Evolutionary conservation across 64 coral and sea anemone species (phyloP).

Genomic region (Montipora foliosa): DNA sequence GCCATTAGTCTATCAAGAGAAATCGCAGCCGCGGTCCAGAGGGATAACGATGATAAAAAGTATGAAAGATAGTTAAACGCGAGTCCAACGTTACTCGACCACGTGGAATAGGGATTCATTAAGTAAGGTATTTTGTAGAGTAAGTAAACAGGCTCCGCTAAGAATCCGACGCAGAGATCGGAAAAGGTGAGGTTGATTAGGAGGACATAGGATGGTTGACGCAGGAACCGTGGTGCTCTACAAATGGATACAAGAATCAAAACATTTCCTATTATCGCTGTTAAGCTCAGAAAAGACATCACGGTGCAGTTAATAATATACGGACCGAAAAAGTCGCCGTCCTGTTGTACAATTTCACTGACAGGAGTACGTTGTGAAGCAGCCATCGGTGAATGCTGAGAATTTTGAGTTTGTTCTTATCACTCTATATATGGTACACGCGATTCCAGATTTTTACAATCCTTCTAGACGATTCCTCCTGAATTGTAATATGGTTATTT

Average conservation of each 20-base stretch:
- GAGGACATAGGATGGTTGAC: constrained; percentile 39
- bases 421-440: too few relatives aligned
- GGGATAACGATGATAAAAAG: constrained; percentile 14
- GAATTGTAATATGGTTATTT: not conserved
- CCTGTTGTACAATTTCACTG: constrained; percentile 19
- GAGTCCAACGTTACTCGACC: constrained; percentile 13
- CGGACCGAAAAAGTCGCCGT: not conserved
- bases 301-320: constrained; percentile 18
- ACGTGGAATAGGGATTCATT: not conserved
- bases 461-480: not conserved
- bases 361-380: not conserved
- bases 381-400: not conserved
- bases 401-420: not conserved
- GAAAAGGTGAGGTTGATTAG: constrained; percentile 24
- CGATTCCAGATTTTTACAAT: not conserved
- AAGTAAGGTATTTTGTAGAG: constrained; percentile 20
- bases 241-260: constrained; percentile 29
- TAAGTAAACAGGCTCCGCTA: constrained; percentile 16
- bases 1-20: constrained; percentile 43
- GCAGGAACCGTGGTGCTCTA: constrained; percentile 24
- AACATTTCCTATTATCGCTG: constrained; percentile 17
- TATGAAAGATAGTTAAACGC: constrained; percentile 3
- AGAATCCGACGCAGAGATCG: constrained; percentile 21
- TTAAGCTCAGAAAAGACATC: constrained; percentile 31
- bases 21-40: constrained; percentile 35